A percentile compares a stretch with the other conserved stretches of the same genome.
These are phyloP conservation scores for Zoanthus gigantus DNA, from an alignment of 92 coral and sea anemone genomes.

Conservation along the genomic window DNA sequence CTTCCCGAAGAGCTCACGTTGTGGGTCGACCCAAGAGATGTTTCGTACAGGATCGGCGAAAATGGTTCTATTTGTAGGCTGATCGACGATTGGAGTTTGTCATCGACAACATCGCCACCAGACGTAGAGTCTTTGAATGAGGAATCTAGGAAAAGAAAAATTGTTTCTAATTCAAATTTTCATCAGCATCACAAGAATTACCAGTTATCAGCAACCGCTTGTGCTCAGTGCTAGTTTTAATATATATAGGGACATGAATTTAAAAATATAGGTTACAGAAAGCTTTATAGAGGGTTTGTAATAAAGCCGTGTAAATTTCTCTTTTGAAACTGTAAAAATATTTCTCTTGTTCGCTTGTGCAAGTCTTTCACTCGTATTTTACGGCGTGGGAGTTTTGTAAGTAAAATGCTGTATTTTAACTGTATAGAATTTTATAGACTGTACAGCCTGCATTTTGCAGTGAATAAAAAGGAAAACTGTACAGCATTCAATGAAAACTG, in stretches of 20 bases:
- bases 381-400: constrained; percentile 78
- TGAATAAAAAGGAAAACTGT: constrained; percentile 61
- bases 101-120: constrained; percentile 38
- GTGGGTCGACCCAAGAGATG: constrained; percentile 98
- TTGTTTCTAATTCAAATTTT: constrained; percentile 54
- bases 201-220: constrained; percentile 66
- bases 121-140: constrained; percentile 69
- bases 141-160: constrained; percentile 73
- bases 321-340: constrained; percentile 78
- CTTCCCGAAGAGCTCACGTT: constrained; percentile 95
- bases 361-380: constrained; percentile 43
- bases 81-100: constrained; percentile 66
- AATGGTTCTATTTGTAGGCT: constrained; percentile 94
- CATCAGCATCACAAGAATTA: constrained; percentile 36
- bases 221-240: constrained; percentile 73
- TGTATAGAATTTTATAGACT: constrained; percentile 96
- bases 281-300: constrained; percentile 53
- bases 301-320: constrained; percentile 67
- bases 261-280: constrained; percentile 40
- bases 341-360: constrained; percentile 71
- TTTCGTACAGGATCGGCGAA: constrained; percentile 97
- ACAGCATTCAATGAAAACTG: constrained; percentile 50
- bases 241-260: constrained; percentile 43
- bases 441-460: constrained; percentile 86
- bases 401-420: constrained; percentile 86